These are phyloP conservation scores for Thymelicus acteon DNA, from an alignment of 2,888 invertebrate species.

Conservation along the genomic window DNA sequence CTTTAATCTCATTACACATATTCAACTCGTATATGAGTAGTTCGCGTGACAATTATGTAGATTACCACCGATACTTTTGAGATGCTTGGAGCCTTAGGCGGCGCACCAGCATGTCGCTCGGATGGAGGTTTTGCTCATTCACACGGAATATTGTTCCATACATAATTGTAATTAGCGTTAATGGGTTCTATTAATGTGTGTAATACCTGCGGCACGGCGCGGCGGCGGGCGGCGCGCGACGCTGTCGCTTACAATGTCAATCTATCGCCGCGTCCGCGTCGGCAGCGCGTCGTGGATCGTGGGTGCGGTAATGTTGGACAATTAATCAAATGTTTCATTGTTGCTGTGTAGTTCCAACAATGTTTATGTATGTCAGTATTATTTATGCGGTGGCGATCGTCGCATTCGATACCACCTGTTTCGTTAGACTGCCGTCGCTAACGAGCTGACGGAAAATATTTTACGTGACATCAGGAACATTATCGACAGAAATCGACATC, in stretches of 20 bases:
- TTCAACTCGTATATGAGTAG: conserved; percentile 59
- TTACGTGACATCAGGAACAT: too few species aligned
- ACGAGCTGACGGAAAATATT: too few species aligned
- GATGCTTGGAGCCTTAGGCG: conserved; percentile 29
- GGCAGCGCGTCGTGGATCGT: too few species aligned
- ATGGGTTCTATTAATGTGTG: conserved; percentile 18
- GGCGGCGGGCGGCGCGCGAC: conserved; percentile 19
- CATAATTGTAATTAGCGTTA: conserved; percentile 33
- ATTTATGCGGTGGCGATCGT: neutral
- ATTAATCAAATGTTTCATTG: conserved; percentile 21
- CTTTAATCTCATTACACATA: conserved; percentile 57
- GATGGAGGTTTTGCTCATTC: conserved; percentile 41
- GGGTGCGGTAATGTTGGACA: neutral
- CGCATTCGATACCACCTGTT: too few species aligned
- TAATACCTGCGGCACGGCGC: conserved; percentile 8
- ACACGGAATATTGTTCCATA: conserved; percentile 35
- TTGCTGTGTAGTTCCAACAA: conserved; percentile 6
- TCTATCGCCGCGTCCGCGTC: too few species aligned
- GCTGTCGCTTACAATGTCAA: neutral
- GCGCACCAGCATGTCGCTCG: conserved; percentile 6
- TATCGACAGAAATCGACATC: too few species aligned
- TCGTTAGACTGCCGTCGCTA: too few species aligned
- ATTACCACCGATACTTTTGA: conserved; percentile 46
- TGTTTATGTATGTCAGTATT: conserved; percentile 6
- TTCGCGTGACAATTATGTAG: conserved; percentile 60